These are phyloP conservation scores for Pangasius larnaudii DNA, from an alignment of 2,797 vertebrate genomes.

Conservation along the genomic window DNA sequence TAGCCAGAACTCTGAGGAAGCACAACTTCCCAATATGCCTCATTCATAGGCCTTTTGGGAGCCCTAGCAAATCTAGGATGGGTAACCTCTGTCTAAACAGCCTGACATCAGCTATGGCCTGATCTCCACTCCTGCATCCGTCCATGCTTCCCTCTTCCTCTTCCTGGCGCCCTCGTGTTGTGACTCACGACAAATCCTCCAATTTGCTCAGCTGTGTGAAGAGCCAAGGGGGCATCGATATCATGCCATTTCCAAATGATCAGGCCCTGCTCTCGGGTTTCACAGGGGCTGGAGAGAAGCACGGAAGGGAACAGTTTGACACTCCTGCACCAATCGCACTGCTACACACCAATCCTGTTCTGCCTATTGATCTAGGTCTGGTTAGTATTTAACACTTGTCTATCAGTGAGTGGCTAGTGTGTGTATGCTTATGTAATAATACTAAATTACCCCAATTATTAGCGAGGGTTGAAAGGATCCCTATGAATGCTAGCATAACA, in stretches of 20 bases:
- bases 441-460: background rate
- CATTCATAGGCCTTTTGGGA: constrained; percentile 66
- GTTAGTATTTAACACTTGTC: constrained; percentile 78
- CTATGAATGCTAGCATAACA: constrained; percentile 29
- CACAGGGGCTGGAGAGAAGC: constrained; percentile 47
- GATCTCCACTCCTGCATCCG: constrained; percentile 51
- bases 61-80: constrained; percentile 64
- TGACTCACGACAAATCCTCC: constrained; percentile 92
- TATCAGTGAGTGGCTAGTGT: constrained; percentile 66
- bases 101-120: constrained; percentile 65
- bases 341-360: constrained; percentile 64
- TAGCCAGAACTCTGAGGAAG: constrained; percentile 69
- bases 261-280: constrained; percentile 82
- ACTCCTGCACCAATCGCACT: constrained; percentile 43
- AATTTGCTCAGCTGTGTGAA: constrained; percentile 91
- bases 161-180: constrained; percentile 78
- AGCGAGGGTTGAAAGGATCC: constrained; percentile 62
- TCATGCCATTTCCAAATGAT: constrained; percentile 85
- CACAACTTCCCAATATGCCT: constrained; percentile 64
- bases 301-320: constrained; percentile 46
- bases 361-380: constrained; percentile 76
- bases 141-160: constrained; percentile 43
- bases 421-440: constrained; percentile 11
- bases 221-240: constrained; percentile 85
- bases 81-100: constrained; percentile 59